Evolutionary conservation across 2,888 invertebrate species (phyloP).

Genomic region (Lobophora halterata): DNA sequence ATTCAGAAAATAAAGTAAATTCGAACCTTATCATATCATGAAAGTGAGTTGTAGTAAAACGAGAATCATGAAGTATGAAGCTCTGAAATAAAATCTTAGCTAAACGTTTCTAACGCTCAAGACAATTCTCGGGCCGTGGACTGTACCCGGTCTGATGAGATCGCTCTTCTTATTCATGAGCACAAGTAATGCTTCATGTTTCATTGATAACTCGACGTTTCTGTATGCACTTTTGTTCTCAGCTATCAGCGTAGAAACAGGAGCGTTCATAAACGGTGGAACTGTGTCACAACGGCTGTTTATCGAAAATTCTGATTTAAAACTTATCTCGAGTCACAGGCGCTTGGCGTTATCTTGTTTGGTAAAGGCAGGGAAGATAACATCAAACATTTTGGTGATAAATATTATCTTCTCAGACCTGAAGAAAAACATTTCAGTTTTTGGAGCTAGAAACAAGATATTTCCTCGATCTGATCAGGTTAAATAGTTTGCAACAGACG

Average conservation of each 20-base stretch:
- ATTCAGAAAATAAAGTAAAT: no score
- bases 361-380: constrained; percentile 62
- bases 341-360: constrained; percentile 68
- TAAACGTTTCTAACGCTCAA: constrained; percentile 11
- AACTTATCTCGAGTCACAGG: constrained; percentile 58
- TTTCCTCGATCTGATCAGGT: constrained; percentile 3
- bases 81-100: constrained; percentile 11
- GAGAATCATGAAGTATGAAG: no score
- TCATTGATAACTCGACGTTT: constrained; percentile 12
- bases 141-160: constrained; percentile 22
- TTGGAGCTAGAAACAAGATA: constrained; percentile 13
- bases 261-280: constrained; percentile 19
- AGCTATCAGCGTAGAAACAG: constrained; percentile 3
- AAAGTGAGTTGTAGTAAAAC: no score
- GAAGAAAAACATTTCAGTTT: constrained; percentile 17
- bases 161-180: constrained; percentile 11
- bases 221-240: constrained; percentile 7
- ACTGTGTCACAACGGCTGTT: constrained; percentile 61
- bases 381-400: constrained; percentile 60
- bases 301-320: constrained; percentile 68
- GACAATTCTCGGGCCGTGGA: constrained; percentile 8
- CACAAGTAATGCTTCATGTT: constrained; percentile 8
- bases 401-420: constrained; percentile 50
- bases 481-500: constrained; percentile 16
- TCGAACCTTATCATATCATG: no score